These are phyloP conservation scores for Stichodactyla helianthus DNA, from an alignment of 64 coral and sea anemone genomes.

Conservation along the genomic window DNA sequence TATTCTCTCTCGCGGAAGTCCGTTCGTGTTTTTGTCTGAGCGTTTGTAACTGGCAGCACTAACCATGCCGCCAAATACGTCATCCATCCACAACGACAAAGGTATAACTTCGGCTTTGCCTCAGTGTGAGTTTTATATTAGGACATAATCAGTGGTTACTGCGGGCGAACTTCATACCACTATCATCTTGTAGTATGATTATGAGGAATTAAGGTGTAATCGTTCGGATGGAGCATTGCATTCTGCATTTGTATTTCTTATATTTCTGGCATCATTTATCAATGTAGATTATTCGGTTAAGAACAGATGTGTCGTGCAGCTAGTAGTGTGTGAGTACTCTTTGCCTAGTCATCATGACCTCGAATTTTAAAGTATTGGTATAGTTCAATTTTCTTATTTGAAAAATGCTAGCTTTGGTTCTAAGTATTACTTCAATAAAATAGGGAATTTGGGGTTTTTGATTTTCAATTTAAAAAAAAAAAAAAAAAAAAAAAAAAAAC, in stretches of 20 bases:
- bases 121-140: neutral
- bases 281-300: neutral
- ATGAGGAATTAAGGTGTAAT: neutral
- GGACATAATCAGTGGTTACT: neutral
- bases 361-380: neutral
- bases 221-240: neutral
- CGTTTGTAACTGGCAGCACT: neutral
- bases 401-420: neutral
- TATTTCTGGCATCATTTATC: neutral
- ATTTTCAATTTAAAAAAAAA: neutral
- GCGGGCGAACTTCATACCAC: neutral
- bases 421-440: neutral
- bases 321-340: neutral
- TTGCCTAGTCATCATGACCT: neutral
- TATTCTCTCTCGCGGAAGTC: constrained; percentile 4
- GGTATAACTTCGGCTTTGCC: neutral
- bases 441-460: neutral
- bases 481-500: neutral
- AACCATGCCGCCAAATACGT: neutral
- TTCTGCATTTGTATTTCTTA: neutral
- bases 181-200: neutral
- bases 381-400: neutral
- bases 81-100: neutral
- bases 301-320: neutral
- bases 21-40: neutral